Conservation (phyloP, 2,113 vertebrate species). For the Bubo scandiacus region DNA sequence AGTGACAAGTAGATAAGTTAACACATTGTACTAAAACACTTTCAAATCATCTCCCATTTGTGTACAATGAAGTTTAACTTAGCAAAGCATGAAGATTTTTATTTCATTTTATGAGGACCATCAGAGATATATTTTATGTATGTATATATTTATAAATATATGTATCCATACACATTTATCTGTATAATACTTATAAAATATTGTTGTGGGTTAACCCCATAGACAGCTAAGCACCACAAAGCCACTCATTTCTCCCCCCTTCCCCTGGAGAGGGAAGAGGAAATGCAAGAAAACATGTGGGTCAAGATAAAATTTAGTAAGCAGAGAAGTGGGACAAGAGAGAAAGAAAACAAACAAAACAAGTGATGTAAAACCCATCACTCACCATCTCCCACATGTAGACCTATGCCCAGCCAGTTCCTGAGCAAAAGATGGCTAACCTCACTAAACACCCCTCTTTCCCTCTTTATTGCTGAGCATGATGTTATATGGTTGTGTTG, state of each 20-base stretch:
- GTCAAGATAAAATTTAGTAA: background rate
- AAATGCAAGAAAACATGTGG: background rate
- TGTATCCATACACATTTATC: background rate
- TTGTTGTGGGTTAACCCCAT: background rate
- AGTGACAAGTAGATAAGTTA: background rate
- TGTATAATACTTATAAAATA: background rate
- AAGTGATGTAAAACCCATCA: background rate
- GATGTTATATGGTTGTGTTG: no score
- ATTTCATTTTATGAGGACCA: background rate
- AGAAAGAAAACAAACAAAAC: background rate
- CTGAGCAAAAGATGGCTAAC: background rate
- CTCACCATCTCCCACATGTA: background rate
- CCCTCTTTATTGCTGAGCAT: background rate
- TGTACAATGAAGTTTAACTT: background rate
- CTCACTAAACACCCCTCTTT: background rate
- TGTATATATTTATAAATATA: background rate
- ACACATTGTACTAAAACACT: background rate
- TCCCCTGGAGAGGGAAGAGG: background rate
- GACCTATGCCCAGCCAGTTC: background rate
- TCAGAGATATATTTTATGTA: background rate
- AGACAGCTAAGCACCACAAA: background rate
- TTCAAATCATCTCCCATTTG: background rate
- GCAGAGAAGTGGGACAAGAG: background rate
- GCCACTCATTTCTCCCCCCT: background rate
- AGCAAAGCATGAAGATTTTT: background rate